Base-by-base conservation (phyloP, 1,140 invertebrate genomes). In the Lasioglossum baleicum region DNA sequence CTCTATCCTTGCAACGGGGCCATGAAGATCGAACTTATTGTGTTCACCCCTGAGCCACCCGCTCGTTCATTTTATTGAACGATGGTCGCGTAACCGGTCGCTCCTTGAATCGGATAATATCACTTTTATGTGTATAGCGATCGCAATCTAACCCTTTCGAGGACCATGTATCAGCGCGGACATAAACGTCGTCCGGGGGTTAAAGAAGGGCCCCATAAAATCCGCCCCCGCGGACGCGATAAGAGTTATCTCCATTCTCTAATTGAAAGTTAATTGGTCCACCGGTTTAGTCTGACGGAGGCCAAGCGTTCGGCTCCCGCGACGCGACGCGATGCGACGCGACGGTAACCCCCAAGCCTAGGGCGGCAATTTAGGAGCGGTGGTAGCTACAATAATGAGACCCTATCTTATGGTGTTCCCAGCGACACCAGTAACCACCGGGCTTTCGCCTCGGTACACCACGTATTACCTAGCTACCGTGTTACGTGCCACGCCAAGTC, bases 221-320 rank as follows among this genome's bases (percentile, higher is more conserved):
- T 89, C 80, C 83, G 83, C 79, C 84, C 56, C 40, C 89, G 90
- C 86, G 90, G 87, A 91, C 87, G 90, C 90, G 91, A 92, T 92
- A 92, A 92, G 91, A 92, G 89, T 90, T 92, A 92, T 92, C 91
- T 92, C 74, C 80, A 58, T 84, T 72, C 75, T 90, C 91, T 92
- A 92, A 92, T 92, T 92, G 91, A 92, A 92, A 92, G 90, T 91
- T 92, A 92, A 92, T 92, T 92, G 91, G 91, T 91, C 91, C 89
- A 85, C 85, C 86, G 89, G 91, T 92, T 78, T 76, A 89, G 88
- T 87, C 86, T 63, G 71, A 42, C 75, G 83, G 84, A 75, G 70
- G 73, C 73, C 66, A 70, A 64, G 40, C 64, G 72, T 67, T 35
- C 64, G 20, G 53, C 81, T 68, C 72, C 80, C 86, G 81, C 83